These are phyloP conservation scores for Melanerpes aurifrons DNA, from an alignment of 2,113 vertebrate species.

Conservation along the genomic window DNA sequence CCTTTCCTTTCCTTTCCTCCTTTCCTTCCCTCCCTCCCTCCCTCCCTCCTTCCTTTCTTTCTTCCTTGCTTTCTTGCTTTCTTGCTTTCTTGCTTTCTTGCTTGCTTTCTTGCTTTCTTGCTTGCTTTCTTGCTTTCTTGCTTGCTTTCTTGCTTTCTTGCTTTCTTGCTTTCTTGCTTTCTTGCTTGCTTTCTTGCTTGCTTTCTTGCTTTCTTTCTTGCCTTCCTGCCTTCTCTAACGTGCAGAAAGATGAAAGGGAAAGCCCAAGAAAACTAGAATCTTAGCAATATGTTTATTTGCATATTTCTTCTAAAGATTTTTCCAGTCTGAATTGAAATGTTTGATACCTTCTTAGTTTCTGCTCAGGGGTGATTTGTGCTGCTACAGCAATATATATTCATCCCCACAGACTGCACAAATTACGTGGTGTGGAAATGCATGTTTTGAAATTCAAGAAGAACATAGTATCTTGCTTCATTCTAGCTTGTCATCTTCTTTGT, in stretches of 20 bases:
- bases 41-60: too few relatives aligned
- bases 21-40: not conserved
- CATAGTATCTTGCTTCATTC: constrained; percentile 14
- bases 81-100: not conserved
- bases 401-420: constrained; percentile 34
- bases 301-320: not conserved
- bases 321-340: not conserved
- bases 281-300: not conserved
- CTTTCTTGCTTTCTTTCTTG: too few relatives aligned
- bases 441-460: constrained; percentile 35
- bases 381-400: constrained; percentile 27
- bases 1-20: not conserved
- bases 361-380: constrained; percentile 18
- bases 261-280: not conserved
- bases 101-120: not conserved
- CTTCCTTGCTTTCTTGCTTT: too few relatives aligned
- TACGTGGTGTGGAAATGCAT: constrained; percentile 12
- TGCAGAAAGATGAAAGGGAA: not conserved
- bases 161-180: not conserved
- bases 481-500: constrained; percentile 17
- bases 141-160: too few relatives aligned
- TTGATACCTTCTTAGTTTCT: not conserved
- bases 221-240: not conserved
- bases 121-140: too few relatives aligned
- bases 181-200: too few relatives aligned